phyloP scores from a whole-genome alignment of 2,113 vertebrate species.

The Notarius quadriscutis region DNA sequence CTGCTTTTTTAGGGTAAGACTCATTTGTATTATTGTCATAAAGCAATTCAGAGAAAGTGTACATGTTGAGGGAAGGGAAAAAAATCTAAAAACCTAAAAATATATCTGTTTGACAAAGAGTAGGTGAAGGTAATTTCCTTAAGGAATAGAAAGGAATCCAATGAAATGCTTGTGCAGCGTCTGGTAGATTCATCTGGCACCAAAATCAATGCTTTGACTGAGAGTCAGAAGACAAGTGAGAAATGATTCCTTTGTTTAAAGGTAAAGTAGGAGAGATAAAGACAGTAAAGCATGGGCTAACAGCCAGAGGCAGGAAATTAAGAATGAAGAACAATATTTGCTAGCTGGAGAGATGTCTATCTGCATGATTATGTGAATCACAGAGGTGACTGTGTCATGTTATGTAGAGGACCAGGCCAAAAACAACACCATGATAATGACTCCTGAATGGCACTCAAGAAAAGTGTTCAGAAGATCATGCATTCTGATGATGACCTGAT shows the following conservation, averaged over 20 bases:
- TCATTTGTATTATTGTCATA: background rate
- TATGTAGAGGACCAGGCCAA: background rate
- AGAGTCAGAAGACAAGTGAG: background rate
- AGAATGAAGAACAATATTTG: background rate
- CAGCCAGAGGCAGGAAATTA: background rate
- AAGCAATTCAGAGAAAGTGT: constrained; percentile 3
- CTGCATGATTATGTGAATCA: background rate
- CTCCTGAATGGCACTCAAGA: background rate
- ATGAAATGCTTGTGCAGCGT: background rate
- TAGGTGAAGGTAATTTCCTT: background rate
- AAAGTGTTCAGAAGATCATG: background rate
- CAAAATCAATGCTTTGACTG: background rate
- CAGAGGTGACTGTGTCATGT: background rate
- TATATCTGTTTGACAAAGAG: constrained; percentile 3
- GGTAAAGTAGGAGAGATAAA: background rate
- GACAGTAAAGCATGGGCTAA: background rate
- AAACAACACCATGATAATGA: background rate
- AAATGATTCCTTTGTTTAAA: background rate
- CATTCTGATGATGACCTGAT: background rate
- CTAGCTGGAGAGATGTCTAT: background rate
- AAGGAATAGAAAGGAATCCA: background rate
- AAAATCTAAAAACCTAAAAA: background rate
- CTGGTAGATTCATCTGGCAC: background rate
- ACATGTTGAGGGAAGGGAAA: background rate
- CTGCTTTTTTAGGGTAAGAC: background rate